phyloP scores from a whole-genome alignment of 2,113 vertebrate species.

The Nannobrachium achirus region DNA sequence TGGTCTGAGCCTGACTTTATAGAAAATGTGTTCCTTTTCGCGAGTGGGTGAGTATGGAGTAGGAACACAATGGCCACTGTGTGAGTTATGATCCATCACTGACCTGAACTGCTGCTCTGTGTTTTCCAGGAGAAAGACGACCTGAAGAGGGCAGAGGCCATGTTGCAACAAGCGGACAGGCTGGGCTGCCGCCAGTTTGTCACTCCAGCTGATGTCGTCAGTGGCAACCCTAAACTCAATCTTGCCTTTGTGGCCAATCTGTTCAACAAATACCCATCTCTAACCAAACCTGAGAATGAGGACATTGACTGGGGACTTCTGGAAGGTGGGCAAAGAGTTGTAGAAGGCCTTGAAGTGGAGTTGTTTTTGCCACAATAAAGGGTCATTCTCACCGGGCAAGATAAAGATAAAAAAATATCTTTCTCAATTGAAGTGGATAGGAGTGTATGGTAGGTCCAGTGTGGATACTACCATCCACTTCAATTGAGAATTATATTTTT shows the following conservation, averaged over 20 bases:
- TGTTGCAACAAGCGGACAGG: conserved; percentile 91
- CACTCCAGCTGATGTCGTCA: conserved; percentile 89
- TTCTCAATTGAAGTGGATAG: too few relatives aligned
- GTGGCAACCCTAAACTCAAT: conserved; percentile 95
- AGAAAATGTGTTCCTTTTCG: too few relatives aligned
- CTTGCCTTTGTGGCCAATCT: conserved; percentile 95
- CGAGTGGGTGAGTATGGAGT: too few relatives aligned
- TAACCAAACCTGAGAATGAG: conserved; percentile 94
- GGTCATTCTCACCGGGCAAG: too few relatives aligned
- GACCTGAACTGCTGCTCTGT: conserved; percentile 16
- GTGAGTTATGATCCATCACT: conserved; percentile 6
- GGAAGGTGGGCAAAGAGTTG: conserved; percentile 79
- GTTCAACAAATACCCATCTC: conserved; percentile 96
- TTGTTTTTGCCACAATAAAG: too few relatives aligned
- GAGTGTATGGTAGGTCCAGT: too few relatives aligned
- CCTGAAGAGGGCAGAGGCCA: conserved; percentile 89
- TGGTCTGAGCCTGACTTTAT: too few relatives aligned
- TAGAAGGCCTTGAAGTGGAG: neutral
- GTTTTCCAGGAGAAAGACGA: conserved; percentile 88
- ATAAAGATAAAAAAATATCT: too few relatives aligned
- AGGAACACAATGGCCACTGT: too few relatives aligned
- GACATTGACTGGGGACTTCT: conserved; percentile 95
- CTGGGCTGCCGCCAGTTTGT: conserved; percentile 96
- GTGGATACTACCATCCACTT: too few relatives aligned
- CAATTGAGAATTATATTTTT: too few relatives aligned